Evolutionary conservation across 2,888 invertebrate species (phyloP).

Genomic region (Galerucella pusilla): DNA sequence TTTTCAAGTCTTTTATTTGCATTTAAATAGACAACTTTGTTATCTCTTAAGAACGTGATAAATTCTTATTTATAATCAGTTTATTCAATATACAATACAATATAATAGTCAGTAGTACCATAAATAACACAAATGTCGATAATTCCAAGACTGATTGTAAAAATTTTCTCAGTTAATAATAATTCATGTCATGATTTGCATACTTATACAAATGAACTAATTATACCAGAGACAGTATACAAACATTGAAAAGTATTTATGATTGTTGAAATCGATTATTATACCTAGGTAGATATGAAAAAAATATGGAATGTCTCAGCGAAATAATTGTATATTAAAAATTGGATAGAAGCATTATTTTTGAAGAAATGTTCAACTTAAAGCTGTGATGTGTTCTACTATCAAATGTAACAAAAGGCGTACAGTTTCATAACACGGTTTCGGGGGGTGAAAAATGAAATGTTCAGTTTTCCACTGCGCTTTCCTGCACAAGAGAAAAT

Average conservation of each 20-base stretch:
- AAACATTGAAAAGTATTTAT: not conserved
- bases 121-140: not conserved
- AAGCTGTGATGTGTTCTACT: too few relatives aligned
- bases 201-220: not conserved
- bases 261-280: not conserved
- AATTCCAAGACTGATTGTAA: not conserved
- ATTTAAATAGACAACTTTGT: not conserved
- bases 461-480: too few relatives aligned
- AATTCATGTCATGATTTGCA: conserved; percentile 4
- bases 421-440: too few relatives aligned
- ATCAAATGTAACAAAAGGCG: too few relatives aligned
- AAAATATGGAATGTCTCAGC: not conserved
- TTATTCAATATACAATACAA: not conserved
- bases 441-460: too few relatives aligned
- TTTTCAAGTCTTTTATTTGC: not conserved
- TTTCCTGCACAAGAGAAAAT: too few relatives aligned
- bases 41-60: not conserved
- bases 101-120: not conserved
- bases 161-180: not conserved
- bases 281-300: not conserved
- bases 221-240: not conserved
- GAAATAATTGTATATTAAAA: too few relatives aligned
- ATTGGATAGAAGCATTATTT: too few relatives aligned
- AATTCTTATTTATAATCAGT: not conserved
- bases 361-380: too few relatives aligned